Conservation (phyloP, 1,140 invertebrate species). For the Cyclina sinensis region DNA sequence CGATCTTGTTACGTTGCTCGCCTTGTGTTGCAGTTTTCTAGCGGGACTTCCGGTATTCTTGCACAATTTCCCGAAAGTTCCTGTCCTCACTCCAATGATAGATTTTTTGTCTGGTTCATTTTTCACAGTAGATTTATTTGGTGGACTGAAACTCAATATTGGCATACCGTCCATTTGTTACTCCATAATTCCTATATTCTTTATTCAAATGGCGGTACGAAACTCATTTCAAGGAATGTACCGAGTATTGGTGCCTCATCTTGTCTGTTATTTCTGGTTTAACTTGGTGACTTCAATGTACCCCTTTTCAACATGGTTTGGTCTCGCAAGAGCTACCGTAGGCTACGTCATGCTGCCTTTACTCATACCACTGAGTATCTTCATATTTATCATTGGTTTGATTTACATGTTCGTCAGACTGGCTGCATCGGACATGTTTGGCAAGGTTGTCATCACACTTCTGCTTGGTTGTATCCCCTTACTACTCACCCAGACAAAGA, state of each 20-base stretch:
- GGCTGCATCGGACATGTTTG: constrained; percentile 77
- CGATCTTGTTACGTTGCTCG: constrained; percentile 91
- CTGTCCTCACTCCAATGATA: constrained; percentile 73
- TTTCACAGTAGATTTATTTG: constrained; percentile 74
- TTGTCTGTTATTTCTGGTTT: constrained; percentile 95
- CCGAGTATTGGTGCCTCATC: constrained; percentile 93
- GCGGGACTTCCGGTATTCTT: constrained; percentile 94
- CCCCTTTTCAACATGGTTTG: constrained; percentile 91
- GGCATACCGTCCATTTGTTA: constrained; percentile 91
- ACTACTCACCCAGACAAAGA: constrained; percentile 79
- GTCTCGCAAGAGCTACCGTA: constrained; percentile 91
- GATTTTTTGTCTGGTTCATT: constrained; percentile 75
- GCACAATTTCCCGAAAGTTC: constrained; percentile 87
- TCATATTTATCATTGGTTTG: constrained; percentile 68
- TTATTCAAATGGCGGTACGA: constrained; percentile 91
- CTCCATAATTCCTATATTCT: constrained; percentile 91
- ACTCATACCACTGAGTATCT: constrained; percentile 76
- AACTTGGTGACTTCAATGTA: constrained; percentile 88
- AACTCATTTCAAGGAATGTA: constrained; percentile 93
- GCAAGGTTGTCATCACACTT: constrained; percentile 80
- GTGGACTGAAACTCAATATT: constrained; percentile 78
- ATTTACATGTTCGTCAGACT: constrained; percentile 74
- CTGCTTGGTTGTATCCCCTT: constrained; percentile 77
- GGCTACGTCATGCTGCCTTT: constrained; percentile 85
- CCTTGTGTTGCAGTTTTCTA: constrained; percentile 92